Percentiles rank a stretch among this genome's conserved stretches.
These are phyloP conservation scores for Drosophila pruinosa DNA, from an alignment of 1,140 invertebrate species.

Conservation along the genomic window DNA sequence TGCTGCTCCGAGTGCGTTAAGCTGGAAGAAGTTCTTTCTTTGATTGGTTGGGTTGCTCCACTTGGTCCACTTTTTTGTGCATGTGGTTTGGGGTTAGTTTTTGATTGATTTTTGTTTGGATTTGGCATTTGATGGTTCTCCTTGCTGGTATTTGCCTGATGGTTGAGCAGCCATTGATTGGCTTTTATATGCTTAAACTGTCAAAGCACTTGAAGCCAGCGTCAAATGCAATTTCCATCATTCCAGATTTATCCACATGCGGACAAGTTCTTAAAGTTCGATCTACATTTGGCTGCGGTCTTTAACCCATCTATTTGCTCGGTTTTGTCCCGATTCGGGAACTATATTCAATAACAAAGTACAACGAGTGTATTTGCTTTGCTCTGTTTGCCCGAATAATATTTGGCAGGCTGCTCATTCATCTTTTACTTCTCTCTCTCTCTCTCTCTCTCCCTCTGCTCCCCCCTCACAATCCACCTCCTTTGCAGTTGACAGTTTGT, in stretches of 20 bases:
- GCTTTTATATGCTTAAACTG: slow-evolving; percentile 25
- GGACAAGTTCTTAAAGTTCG: neutral
- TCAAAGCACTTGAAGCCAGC: neutral
- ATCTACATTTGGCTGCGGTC: neutral
- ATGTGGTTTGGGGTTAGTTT: slow-evolving; percentile 23
- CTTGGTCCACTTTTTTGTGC: slow-evolving; percentile 10
- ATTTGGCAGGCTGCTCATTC: neutral
- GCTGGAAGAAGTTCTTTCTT: slow-evolving; percentile 41
- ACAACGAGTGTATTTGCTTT: slow-evolving; percentile 13
- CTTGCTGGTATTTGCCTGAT: slow-evolving; percentile 27
- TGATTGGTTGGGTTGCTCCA: slow-evolving; percentile 29
- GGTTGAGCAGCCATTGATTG: slow-evolving; percentile 32
- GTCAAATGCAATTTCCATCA: neutral
- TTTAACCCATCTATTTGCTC: neutral
- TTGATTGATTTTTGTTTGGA: slow-evolving; percentile 63
- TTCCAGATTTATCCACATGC: neutral
- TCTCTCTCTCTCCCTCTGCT: neutral
- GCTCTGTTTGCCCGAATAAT: slow-evolving; percentile 7
- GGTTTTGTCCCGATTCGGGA: neutral
- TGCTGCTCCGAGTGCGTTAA: slow-evolving; percentile 16
- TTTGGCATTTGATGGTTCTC: slow-evolving; percentile 34
- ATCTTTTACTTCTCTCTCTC: neutral
- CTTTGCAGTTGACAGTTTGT: neutral
- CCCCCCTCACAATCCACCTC: too few species aligned
- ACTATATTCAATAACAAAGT: neutral